phyloP scores from a whole-genome alignment of 2,888 invertebrate genomes.

The Punctoribates punctum region DNA sequence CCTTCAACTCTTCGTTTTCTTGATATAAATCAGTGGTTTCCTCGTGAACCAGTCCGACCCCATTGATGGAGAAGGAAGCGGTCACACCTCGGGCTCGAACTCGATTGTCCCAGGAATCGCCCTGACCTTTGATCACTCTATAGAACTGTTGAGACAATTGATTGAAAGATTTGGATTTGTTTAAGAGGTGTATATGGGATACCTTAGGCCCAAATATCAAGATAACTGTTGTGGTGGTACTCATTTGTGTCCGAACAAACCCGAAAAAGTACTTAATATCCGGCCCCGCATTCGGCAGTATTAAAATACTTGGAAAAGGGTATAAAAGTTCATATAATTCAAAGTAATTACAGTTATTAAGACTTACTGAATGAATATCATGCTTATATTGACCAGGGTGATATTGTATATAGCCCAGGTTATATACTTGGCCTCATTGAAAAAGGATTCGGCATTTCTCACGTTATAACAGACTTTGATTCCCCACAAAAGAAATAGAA shows the following conservation, averaged over 20 bases:
- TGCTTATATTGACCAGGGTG: slow-evolving; percentile 82
- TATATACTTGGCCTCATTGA: slow-evolving; percentile 87
- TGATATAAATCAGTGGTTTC: slow-evolving; percentile 76
- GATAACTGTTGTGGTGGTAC: slow-evolving; percentile 75
- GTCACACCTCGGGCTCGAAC: slow-evolving; percentile 77
- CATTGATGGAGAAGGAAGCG: slow-evolving; percentile 78
- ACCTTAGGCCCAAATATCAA: slow-evolving; percentile 83
- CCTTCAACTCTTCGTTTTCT: slow-evolving; percentile 86
- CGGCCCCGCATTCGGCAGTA: slow-evolving; percentile 80
- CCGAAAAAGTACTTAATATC: slow-evolving; percentile 88
- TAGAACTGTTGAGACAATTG: slow-evolving; percentile 58
- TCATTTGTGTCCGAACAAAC: slow-evolving; percentile 80
- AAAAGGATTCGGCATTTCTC: slow-evolving; percentile 79
- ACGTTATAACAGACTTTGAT: slow-evolving; percentile 56
- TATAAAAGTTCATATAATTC: slow-evolving; percentile 17
- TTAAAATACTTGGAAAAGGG: slow-evolving; percentile 64
- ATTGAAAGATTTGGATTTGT: no score
- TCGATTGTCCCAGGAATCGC: slow-evolving; percentile 83
- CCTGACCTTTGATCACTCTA: slow-evolving; percentile 75
- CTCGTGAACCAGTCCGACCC: slow-evolving; percentile 76
- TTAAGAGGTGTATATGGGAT: no score
- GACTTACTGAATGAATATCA: slow-evolving; percentile 90
- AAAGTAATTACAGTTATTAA: slow-evolving; percentile 51
- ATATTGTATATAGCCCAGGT: slow-evolving; percentile 94
- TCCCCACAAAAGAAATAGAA: slow-evolving; percentile 55